Base-by-base conservation (phyloP, 2,113 vertebrate genomes). In the Triplophysa rosa region DNA sequence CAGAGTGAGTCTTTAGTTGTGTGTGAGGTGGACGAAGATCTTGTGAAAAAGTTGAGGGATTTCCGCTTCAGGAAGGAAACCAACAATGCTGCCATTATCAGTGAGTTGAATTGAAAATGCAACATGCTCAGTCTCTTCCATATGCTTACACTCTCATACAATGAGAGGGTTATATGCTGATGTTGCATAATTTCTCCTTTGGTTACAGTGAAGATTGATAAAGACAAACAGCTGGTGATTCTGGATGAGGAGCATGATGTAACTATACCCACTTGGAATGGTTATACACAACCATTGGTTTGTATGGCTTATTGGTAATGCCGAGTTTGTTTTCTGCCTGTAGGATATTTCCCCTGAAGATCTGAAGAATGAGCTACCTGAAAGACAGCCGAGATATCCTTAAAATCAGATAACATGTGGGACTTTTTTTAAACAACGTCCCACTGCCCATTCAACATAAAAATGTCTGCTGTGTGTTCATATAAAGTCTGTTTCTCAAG, bases 61-160 rank as follows among this genome's bases (percentile, higher is more conserved):
- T 99, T 99, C 81, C 97, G 97, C 79, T 96, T 99, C 89, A 95
- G 97, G 75, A 99, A 98, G 91, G 95, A 96, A 90, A 98, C 97
- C n/a, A 97, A 94, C 84, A 98, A 99, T 71, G 98, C 97, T 26
- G 98, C 98, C 80, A 97, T 99, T 89, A 94, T 99, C 84, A 99
- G 97, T 99, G 90, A 98, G 97, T 83, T 13, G 14, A 62, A 37
- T n/a, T 14, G 4, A 16, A 66, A 19, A 45, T 69, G 9, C 16
- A 10, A 11, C 16, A n/a, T 42, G n/a, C 65, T 9, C 2, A 29
- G 13, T 8, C 26, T 8, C 37, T 19, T 54, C 23, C 45, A 65
- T n/a, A 62, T 52, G 24, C 2, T 29, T 2, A 47, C 40, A 74
- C 37, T 47, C 12, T 42, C 16, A 26, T 62, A 17, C 19, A 62